phyloP scores from a whole-genome alignment of 2,113 vertebrate species.

The Regulus satrapa region DNA sequence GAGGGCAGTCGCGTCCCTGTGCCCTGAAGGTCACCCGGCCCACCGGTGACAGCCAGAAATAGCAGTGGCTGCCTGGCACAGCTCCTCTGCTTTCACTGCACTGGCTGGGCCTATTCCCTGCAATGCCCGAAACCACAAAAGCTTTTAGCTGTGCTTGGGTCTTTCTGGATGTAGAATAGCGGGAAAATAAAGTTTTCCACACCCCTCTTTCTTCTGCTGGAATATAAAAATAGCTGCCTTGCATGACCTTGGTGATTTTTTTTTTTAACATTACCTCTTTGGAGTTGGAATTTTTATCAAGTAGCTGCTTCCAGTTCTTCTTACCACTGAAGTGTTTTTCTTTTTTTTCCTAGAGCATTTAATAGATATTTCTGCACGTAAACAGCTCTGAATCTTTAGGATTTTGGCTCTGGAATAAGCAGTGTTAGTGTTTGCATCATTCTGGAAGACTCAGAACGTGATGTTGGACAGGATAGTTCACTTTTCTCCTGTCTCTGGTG shows the following conservation, averaged over 20 bases:
- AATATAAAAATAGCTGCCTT: not conserved
- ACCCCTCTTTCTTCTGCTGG: not conserved
- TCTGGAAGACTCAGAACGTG: not conserved
- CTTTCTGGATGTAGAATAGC: not conserved
- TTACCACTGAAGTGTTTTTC: not conserved
- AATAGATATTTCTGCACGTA: not conserved
- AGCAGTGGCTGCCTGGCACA: not conserved
- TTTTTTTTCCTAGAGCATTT: not conserved
- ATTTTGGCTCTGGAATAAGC: not conserved
- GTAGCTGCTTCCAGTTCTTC: not conserved
- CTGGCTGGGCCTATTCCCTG: not conserved
- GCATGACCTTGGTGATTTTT: not conserved
- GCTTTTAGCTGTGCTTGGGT: not conserved
- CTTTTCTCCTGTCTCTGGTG: not conserved
- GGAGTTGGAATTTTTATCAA: not conserved
- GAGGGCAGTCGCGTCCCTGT: not conserved
- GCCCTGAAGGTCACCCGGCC: not conserved
- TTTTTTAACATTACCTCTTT: not conserved
- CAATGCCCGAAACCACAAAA: not conserved
- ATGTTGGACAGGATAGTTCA: not conserved
- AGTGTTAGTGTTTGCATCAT: not conserved
- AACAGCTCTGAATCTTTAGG: not conserved
- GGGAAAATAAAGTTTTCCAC: not conserved
- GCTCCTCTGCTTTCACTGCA: not conserved
- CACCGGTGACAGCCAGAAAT: not conserved